Percentiles rank a stretch among this genome's conserved stretches.
phyloP scores from a whole-genome alignment of 2,113 vertebrate species.

The Coryphaenoides rupestris region DNA sequence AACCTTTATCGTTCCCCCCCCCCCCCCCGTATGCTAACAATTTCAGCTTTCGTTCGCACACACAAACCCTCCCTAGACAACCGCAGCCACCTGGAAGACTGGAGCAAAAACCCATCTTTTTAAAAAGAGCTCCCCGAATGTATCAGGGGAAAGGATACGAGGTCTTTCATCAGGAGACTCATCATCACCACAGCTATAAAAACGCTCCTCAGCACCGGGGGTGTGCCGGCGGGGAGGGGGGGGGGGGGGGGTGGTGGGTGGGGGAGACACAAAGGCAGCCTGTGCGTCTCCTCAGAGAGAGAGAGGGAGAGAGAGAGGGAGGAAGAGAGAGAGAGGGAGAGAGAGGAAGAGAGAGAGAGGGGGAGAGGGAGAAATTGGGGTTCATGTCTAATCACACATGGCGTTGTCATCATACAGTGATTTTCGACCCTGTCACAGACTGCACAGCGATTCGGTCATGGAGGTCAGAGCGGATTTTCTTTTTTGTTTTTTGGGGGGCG shows the following conservation, averaged over 20 bases:
- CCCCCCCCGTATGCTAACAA: not conserved
- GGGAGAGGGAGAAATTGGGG: constrained; percentile 62
- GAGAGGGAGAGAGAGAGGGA: no score
- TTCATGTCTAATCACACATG: constrained; percentile 75
- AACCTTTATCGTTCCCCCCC: not conserved
- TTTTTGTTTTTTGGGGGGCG: constrained; percentile 43
- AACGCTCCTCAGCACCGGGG: constrained; percentile 6
- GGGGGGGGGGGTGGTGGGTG: no score
- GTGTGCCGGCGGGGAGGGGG: no score
- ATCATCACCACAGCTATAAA: constrained; percentile 14
- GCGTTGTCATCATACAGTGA: constrained; percentile 73
- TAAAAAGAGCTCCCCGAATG: constrained; percentile 1
- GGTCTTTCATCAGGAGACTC: constrained; percentile 23
- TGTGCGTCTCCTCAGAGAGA: constrained; percentile 50
- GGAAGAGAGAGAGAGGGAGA: no score
- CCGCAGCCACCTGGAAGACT: constrained; percentile 1
- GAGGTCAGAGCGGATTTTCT: constrained; percentile 61
- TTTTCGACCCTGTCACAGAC: constrained; percentile 76
- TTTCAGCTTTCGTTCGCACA: not conserved
- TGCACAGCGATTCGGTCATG: constrained; percentile 66
- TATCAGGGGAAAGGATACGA: constrained; percentile 7
- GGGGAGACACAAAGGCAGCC: constrained; percentile 35
- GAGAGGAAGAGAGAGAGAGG: constrained; percentile 22
- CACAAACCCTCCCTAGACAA: not conserved
- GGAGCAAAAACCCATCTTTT: not conserved